These are phyloP conservation scores for Taxidea taxus DNA, from an alignment of 2,113 vertebrate genomes.

Conservation along the genomic window DNA sequence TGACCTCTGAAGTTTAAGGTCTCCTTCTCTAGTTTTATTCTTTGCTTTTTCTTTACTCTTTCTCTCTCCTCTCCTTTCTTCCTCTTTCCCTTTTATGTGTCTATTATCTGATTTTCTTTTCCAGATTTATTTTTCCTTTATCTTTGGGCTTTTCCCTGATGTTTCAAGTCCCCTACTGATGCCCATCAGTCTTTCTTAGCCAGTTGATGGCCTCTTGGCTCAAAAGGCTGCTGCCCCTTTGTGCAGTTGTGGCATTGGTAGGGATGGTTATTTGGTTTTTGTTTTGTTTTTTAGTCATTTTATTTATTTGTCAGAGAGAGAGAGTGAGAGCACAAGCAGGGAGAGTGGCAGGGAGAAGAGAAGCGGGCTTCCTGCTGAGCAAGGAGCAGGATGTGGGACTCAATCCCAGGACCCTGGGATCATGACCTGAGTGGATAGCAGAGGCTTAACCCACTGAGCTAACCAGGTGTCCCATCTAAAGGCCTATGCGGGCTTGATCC, in stretches of 20 bases:
- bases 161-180: not conserved
- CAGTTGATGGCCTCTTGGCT: not conserved
- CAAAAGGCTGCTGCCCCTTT: not conserved
- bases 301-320: no score
- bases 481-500: no score
- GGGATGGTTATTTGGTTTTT: not conserved
- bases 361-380: no score
- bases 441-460: no score
- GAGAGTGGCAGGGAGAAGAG: no score
- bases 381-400: no score
- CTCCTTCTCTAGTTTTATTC: not conserved
- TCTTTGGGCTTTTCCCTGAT: not conserved
- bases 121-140: not conserved
- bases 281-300: no score
- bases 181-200: not conserved
- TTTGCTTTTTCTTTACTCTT: not conserved
- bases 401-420: no score
- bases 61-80: not conserved
- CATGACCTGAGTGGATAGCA: no score
- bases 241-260: not conserved
- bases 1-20: not conserved
- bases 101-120: not conserved
- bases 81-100: not conserved
- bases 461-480: not conserved
- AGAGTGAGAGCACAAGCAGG: no score